Conservation (phyloP, 1,140 invertebrate species). For the Dufourea novaeangliae region DNA sequence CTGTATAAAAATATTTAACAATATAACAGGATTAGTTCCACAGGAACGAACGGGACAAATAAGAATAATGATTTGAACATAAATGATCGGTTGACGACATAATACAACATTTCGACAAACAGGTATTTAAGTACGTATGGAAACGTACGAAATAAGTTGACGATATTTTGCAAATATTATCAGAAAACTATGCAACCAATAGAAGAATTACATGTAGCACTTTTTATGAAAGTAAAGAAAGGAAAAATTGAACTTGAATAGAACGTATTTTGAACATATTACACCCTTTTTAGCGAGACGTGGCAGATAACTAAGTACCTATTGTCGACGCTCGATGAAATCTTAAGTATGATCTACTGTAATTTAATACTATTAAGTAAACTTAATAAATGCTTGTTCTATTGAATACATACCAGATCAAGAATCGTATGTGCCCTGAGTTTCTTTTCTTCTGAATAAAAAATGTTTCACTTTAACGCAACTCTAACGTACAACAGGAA, state of each 20-base stretch:
- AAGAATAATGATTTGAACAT: neutral
- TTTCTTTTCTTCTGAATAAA: conserved; percentile 9
- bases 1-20: neutral
- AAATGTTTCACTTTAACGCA: neutral
- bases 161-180: neutral
- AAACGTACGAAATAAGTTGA: neutral
- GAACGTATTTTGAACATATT: neutral
- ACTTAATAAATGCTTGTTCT: neutral
- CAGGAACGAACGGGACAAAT: neutral
- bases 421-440: neutral
- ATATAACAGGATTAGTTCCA: neutral
- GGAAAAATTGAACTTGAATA: neutral
- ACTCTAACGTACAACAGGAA: conserved; percentile 40
- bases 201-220: neutral
- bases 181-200: neutral
- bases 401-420: conserved; percentile 13
- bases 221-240: neutral
- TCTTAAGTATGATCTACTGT: neutral
- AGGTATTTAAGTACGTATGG: neutral
- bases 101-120: conserved; percentile 1
- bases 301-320: conserved; percentile 29
- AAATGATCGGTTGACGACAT: neutral
- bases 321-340: neutral
- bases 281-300: conserved; percentile 24
- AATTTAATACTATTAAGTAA: neutral